These are phyloP conservation scores for Entomobrya multifasciata DNA, from an alignment of 2,888 invertebrate genomes.

Conservation along the genomic window DNA sequence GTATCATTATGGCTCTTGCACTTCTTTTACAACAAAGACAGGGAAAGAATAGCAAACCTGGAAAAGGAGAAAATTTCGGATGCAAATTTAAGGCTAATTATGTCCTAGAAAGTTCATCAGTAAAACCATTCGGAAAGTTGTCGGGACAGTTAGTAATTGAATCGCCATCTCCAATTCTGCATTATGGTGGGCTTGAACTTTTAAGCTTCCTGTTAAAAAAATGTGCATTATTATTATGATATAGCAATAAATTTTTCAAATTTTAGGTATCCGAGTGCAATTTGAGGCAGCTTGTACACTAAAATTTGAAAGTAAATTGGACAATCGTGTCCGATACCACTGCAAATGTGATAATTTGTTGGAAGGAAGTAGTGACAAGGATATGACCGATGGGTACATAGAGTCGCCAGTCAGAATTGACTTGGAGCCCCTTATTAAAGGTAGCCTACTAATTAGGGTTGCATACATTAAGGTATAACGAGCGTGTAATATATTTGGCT, in stretches of 20 bases:
- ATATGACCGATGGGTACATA: slow-evolving; percentile 50
- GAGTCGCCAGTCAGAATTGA: slow-evolving; percentile 63
- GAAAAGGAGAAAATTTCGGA: slow-evolving; percentile 60
- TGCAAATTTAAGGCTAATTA: slow-evolving; percentile 58
- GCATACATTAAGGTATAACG: no score
- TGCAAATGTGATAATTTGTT: slow-evolving; percentile 54
- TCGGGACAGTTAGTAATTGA: slow-evolving; percentile 55
- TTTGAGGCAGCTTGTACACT: slow-evolving; percentile 56
- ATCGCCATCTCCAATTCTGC: slow-evolving; percentile 57
- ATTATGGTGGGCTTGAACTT: slow-evolving; percentile 50
- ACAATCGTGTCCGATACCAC: slow-evolving; percentile 52
- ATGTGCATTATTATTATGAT: no score
- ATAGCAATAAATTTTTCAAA: not conserved
- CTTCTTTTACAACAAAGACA: slow-evolving; percentile 48
- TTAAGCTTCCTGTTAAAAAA: no score
- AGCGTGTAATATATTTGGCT: no score
- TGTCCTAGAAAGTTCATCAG: slow-evolving; percentile 54
- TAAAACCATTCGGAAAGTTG: slow-evolving; percentile 53
- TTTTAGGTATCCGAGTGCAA: slow-evolving; percentile 56
- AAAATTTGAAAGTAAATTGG: slow-evolving; percentile 62
- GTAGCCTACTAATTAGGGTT: no score
- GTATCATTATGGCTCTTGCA: slow-evolving; percentile 47
- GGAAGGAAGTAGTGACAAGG: slow-evolving; percentile 38
- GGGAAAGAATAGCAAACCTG: slow-evolving; percentile 49
- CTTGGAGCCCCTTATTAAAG: slow-evolving; percentile 54